Base-by-base conservation (phyloP, 2,113 vertebrate genomes). In the Telmatochromis sp. region DNA sequence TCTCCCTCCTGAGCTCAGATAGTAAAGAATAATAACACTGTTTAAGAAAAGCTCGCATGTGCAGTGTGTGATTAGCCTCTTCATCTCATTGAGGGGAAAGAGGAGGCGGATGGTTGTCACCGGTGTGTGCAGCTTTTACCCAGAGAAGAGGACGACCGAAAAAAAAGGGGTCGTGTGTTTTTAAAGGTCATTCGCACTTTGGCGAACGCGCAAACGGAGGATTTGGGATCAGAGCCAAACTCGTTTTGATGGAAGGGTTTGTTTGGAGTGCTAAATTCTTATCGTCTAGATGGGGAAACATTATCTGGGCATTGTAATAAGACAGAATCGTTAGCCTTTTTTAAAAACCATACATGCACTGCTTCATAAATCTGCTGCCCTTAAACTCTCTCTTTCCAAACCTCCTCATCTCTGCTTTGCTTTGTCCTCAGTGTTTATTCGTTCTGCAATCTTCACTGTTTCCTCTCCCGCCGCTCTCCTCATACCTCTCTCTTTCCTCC, bases 391-490 rank as follows among this genome's bases (percentile, higher is more conserved):
- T 14, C 60, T 73, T 31, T 84, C 51, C 42, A 31, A n/a, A 45
- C 9, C 83, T 78, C 37, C 28, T 1, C 50, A 1, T 40, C 12
- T 50, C 84, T 40, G 45, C 55, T 58, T 14, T 51, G 47, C 35
- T 73, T 73, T 73, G 82, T 84, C 65, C 11, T 63, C 45, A 10
- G n/a, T 91, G 88, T 92, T 91, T 92, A 81, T 86, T 88, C 78
- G 13, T 75, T 85, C 85, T 86, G 87, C 90, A 87, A 89, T 94
- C 91, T 89, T 47, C 83, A 47, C 78, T 33, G 60, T 85, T 93
- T 90, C 92, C 91, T 85, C 75, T 53, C 50, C 2, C 53, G 47
- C 33, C 51, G 21, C 80, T 26, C 55, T 80, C 21, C 45, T 82
- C 21, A 78, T 78, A 17, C 21, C 84, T 75, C 85, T 28, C 65